A percentile compares a stretch with the other conserved stretches of the same genome.
These are phyloP conservation scores for Dipodomys stephensi DNA, from an alignment of 2,113 vertebrate genomes.

Conservation along the genomic window DNA sequence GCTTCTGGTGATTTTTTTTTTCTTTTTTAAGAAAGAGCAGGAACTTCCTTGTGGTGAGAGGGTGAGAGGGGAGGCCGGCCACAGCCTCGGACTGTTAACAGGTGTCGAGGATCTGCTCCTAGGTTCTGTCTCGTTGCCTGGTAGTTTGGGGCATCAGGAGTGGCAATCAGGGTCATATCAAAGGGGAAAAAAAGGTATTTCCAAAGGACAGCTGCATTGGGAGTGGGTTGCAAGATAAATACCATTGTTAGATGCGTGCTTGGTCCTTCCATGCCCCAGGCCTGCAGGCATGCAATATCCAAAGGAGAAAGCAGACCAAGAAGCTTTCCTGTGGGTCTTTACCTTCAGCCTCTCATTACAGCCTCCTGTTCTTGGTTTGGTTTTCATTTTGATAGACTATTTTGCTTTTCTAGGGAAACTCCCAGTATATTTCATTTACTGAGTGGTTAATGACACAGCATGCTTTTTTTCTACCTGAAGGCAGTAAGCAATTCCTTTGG, in stretches of 20 bases:
- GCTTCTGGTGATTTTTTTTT: not conserved
- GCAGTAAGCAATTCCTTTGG: not conserved
- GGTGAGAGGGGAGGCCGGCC: not conserved
- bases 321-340: not conserved
- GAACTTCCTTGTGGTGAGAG: not conserved
- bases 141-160: not conserved
- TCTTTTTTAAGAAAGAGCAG: not conserved
- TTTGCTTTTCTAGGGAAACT: conserved; percentile 10
- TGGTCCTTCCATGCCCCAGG: not conserved
- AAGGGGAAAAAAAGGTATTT: not conserved
- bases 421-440: not conserved
- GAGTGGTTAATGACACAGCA: not conserved
- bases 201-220: not conserved
- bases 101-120: not conserved
- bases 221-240: not conserved
- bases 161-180: not conserved
- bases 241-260: too few relatives aligned
- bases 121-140: not conserved
- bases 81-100: not conserved
- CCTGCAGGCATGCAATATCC: fast-evolving
- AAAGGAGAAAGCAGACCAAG: not conserved
- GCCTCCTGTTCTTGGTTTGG: not conserved
- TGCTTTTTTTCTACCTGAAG: conserved; percentile 4
- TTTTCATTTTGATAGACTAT: conserved; percentile 14
- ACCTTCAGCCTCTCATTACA: not conserved